Evolutionary conservation across 1,140 invertebrate species (phyloP), one percentile per base, ranked within the genome.

Genomic region (Habropoda laboriosa): DNA sequence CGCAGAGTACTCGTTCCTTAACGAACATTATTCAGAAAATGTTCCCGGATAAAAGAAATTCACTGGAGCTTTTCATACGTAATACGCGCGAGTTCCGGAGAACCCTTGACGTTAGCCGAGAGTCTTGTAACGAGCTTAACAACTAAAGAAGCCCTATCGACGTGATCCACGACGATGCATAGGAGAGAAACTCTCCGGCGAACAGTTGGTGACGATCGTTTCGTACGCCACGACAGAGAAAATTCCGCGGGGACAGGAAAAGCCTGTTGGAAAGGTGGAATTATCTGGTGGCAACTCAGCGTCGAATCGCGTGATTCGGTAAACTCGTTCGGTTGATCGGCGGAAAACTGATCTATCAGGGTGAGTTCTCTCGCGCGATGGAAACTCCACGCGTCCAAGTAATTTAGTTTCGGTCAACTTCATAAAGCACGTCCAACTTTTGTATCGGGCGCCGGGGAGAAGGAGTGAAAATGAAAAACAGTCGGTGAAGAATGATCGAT

Each of bases 111-210:
- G 86, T 53, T n/a, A 88, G 81, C 61, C 13, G 81, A 21, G 82
- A 81, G 82, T 88, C 86, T 81, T 63, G 82, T 90, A 90, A 90
- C 85, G 74, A 87, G 89, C 88, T 90, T 90, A 90, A 40, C 38
- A 63, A 80, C 47, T 70, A 5, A 51, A 24, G 85, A 87, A 88
- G 72, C 86, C 86, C 47, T 82, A 83, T 80, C 55, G 42, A 42
- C 55, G 49, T 10, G 74, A 67, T 57, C 10, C 55, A 53, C 12
- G 18, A 13, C 45, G 35, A 76, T 45, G 53, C 38, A 35, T 49
- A 49, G 13, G 70, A 40, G 74, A 35, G 70, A 79, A 85, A 67
- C 64, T 51, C n/a, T n/a, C n/a, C n/a, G 21, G 66, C 79, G 79
- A 75, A 61, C 58, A 72, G 82, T 73, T 42, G 78, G 4, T 30